Evolutionary conservation across 2,797 vertebrate genomes (phyloP).

Genomic region (Morelia viridis): DNA sequence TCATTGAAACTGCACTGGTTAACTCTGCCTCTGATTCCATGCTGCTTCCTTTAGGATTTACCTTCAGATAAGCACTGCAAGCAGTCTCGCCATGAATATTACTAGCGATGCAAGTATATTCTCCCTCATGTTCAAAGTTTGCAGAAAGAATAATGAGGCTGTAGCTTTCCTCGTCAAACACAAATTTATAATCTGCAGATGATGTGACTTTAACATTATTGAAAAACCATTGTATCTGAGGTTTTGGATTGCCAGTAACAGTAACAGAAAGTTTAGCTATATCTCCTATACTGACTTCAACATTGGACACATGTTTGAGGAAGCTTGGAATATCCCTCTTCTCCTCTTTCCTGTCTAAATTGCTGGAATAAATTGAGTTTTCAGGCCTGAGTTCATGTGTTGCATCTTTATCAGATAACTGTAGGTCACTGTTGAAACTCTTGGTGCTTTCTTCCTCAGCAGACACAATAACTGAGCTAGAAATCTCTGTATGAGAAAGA

Average conservation of each 20-base stretch:
- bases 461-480: slow-evolving; percentile 84
- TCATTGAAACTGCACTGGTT: slow-evolving; percentile 30
- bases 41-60: slow-evolving; percentile 71
- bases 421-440: slow-evolving; percentile 82
- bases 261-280: slow-evolving; percentile 82
- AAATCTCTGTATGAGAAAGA: slow-evolving; percentile 86
- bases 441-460: slow-evolving; percentile 85
- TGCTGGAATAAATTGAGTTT: slow-evolving; percentile 80
- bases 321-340: slow-evolving; percentile 80
- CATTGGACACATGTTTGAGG: slow-evolving; percentile 77
- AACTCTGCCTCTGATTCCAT: slow-evolving; percentile 29
- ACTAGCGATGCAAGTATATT: slow-evolving; percentile 84
- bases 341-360: slow-evolving; percentile 80
- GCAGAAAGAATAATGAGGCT: slow-evolving; percentile 83
- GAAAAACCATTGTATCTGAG: slow-evolving; percentile 88
- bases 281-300: slow-evolving; percentile 78
- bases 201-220: slow-evolving; percentile 76
- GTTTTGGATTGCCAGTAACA: slow-evolving; percentile 82
- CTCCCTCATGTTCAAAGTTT: slow-evolving; percentile 82
- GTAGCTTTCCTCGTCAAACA: slow-evolving; percentile 83
- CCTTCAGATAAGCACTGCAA: slow-evolving; percentile 82
- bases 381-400: slow-evolving; percentile 94
- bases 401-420: slow-evolving; percentile 82
- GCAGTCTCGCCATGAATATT: slow-evolving; percentile 80
- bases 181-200: slow-evolving; percentile 77